These are phyloP conservation scores for Coptodon bakossiorum DNA, from an alignment of 2,113 vertebrate genomes.

Conservation along the genomic window DNA sequence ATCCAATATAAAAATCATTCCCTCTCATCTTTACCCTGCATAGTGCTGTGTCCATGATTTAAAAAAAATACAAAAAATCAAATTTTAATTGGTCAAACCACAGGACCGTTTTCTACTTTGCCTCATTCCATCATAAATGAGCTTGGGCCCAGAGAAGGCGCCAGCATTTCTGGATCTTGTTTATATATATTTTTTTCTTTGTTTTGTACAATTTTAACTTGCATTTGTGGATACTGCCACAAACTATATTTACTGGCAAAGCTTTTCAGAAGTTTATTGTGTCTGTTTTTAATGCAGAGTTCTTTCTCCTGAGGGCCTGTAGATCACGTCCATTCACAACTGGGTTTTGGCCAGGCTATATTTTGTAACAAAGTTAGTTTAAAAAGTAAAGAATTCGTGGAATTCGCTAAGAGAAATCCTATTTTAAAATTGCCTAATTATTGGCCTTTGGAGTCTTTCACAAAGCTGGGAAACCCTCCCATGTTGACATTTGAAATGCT, in stretches of 20 bases:
- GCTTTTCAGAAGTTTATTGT: background rate
- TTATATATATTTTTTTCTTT: background rate
- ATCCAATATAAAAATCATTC: background rate
- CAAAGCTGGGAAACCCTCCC: background rate
- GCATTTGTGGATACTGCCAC: background rate
- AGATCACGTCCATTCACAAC: background rate
- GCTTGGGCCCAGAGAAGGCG: background rate
- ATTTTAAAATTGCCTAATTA: background rate
- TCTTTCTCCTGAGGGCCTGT: background rate
- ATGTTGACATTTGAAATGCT: background rate
- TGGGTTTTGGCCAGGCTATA: background rate
- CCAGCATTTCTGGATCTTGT: background rate
- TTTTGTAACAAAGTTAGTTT: background rate
- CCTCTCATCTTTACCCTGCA: background rate
- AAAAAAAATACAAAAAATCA: background rate
- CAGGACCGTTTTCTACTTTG: background rate
- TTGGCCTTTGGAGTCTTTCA: background rate
- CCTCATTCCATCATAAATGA: background rate
- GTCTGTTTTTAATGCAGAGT: background rate
- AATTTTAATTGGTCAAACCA: background rate
- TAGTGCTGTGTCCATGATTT: background rate
- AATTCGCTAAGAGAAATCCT: background rate
- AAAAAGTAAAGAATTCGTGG: background rate
- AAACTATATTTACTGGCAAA: background rate
- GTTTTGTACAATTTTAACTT: background rate